Evolutionary conservation across 2,888 invertebrate species (phyloP).

Genomic region (Drosophila quasianomalipes): DNA sequence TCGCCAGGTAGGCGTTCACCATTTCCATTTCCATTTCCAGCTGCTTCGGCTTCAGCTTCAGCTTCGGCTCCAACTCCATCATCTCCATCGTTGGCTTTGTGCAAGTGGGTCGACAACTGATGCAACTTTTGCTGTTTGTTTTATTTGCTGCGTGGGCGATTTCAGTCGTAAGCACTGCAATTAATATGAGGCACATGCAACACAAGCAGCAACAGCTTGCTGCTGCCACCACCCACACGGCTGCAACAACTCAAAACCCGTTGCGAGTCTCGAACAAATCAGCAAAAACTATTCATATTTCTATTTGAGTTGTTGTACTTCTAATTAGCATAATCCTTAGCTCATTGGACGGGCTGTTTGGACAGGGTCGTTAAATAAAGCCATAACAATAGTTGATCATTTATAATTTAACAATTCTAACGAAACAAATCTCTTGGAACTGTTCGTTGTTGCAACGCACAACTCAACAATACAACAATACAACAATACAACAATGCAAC

Average conservation of each 20-base stretch:
- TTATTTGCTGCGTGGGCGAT: conserved; percentile 59
- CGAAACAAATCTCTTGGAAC: not conserved
- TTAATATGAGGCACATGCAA: conserved; percentile 65
- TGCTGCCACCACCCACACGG: conserved; percentile 54
- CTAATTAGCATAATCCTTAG: not conserved
- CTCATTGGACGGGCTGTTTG: not conserved
- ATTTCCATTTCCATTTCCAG: conserved; percentile 5
- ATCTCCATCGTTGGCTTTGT: not conserved
- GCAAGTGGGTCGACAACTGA: conserved; percentile 61
- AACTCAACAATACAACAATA: conserved; percentile 51
- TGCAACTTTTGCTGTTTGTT: conserved; percentile 57
- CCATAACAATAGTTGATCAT: not conserved
- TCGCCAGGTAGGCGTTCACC: conserved; percentile 48
- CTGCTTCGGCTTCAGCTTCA: not conserved
- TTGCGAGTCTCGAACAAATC: conserved; percentile 17
- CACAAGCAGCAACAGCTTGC: conserved; percentile 41
- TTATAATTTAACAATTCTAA: conserved; percentile 10
- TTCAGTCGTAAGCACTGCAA: conserved; percentile 62
- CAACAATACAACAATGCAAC: conserved; percentile 63
- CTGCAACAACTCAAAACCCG: conserved; percentile 10
- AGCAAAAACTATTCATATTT: not conserved
- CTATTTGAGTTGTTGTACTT: not conserved
- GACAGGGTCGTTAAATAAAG: not conserved
- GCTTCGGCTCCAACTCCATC: conserved; percentile 11
- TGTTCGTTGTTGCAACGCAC: not conserved